phyloP scores from a whole-genome alignment of 2,888 invertebrate species.

The Pimpla rufipes region DNA sequence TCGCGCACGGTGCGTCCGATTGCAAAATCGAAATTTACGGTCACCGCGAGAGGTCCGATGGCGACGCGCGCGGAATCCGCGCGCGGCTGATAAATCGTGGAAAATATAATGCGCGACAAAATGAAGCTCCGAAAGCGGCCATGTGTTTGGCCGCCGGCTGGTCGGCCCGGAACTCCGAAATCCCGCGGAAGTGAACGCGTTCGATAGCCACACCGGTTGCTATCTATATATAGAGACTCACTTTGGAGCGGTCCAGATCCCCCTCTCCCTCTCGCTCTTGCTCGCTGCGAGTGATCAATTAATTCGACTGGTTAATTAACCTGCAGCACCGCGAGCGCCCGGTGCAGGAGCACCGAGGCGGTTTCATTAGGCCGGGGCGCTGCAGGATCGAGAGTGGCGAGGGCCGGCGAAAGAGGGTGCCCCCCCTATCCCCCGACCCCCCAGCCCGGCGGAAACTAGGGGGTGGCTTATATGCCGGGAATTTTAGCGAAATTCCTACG shows the following conservation, averaged over 20 bases:
- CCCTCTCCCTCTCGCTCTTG: neutral
- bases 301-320: constrained; percentile 81
- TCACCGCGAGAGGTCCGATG: no score
- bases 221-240: constrained; percentile 44
- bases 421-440: no score
- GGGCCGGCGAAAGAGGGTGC: constrained; percentile 34
- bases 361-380: constrained; percentile 76
- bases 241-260: constrained; percentile 17
- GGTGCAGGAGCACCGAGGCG: constrained; percentile 62
- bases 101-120: constrained; percentile 6
- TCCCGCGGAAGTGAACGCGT: neutral
- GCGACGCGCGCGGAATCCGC: no score
- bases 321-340: constrained; percentile 62
- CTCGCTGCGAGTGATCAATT: constrained; percentile 78
- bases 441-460: neutral
- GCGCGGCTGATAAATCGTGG: neutral
- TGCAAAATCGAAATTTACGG: neutral
- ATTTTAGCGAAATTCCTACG: constrained; percentile 80
- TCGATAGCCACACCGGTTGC: constrained; percentile 23
- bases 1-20: neutral
- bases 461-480: constrained; percentile 73
- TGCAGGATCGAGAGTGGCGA: constrained; percentile 36
- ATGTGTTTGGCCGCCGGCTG: constrained; percentile 3
- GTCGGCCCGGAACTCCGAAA: neutral
- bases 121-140: neutral